These are phyloP conservation scores for Saccopteryx bilineata DNA, from an alignment of 2,113 vertebrate genomes.

Conservation along the genomic window DNA sequence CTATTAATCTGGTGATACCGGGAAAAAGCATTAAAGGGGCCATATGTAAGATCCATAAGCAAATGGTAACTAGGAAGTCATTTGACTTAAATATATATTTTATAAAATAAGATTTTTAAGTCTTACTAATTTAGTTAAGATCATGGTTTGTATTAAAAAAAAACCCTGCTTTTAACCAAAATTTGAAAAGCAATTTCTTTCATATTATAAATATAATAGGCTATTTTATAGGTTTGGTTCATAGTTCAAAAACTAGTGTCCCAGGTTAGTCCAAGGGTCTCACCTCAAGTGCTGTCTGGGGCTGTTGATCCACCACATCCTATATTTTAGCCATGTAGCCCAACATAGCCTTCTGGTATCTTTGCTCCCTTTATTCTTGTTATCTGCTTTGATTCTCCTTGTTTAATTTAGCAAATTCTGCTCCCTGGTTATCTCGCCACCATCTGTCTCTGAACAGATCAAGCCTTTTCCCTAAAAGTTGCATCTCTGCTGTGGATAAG, in stretches of 20 bases:
- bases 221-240: neutral
- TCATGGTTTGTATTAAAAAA: neutral
- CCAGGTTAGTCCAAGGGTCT: neutral
- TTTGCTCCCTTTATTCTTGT: neutral
- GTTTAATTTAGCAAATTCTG: constrained; percentile 26
- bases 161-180: neutral
- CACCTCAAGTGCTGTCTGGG: neutral
- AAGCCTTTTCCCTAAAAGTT: neutral
- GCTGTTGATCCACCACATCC: neutral
- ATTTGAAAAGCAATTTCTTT: neutral
- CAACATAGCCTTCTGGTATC: neutral
- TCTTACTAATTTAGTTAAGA: neutral
- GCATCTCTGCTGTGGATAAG: neutral
- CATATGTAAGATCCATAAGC: neutral
- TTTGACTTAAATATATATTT: neutral
- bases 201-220: constrained; percentile 10
- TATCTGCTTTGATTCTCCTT: constrained; percentile 3
- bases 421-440: neutral
- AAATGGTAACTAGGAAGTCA: neutral
- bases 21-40: neutral
- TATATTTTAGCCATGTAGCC: neutral
- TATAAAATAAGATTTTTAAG: constrained; percentile 28
- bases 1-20: neutral
- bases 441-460: neutral
- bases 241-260: neutral